phyloP scores from a whole-genome alignment of 2,888 invertebrate genomes.

The Lycia hirtaria region DNA sequence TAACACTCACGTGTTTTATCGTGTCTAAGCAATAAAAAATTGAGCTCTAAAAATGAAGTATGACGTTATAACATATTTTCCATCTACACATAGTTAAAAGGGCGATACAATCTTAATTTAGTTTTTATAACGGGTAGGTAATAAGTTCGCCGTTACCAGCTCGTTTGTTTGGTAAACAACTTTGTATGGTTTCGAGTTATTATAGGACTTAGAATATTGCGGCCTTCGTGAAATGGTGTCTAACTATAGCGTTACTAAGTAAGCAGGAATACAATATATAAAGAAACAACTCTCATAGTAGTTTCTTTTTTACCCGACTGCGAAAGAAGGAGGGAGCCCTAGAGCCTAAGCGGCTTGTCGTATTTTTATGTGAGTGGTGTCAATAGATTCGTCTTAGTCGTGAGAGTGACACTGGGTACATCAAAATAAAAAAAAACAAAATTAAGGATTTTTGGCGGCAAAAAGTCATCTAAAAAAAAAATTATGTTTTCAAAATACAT shows the following conservation, averaged over 20 bases:
- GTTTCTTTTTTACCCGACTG: too few species aligned
- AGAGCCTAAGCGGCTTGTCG: too few species aligned
- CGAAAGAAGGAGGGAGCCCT: too few species aligned
- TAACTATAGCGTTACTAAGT: neutral
- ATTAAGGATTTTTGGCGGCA: too few species aligned
- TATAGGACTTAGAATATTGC: constrained; percentile 3
- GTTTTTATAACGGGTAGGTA: constrained; percentile 22
- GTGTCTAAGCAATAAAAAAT: neutral
- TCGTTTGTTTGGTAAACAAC: constrained; percentile 21
- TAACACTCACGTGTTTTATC: too few species aligned
- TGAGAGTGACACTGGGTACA: too few species aligned
- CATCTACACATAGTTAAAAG: constrained; percentile 6
- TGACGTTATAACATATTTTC: neutral
- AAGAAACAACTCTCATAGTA: too few species aligned
- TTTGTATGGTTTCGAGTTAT: constrained; percentile 25
- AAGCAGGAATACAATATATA: neutral
- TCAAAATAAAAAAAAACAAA: too few species aligned
- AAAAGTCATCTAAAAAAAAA: too few species aligned
- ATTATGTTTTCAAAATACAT: too few species aligned
- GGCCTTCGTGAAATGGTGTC: constrained; percentile 9
- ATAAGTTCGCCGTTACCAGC: constrained; percentile 14
- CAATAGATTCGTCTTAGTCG: too few species aligned
- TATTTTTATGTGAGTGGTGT: too few species aligned
- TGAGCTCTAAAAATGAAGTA: neutral
- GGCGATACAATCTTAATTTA: constrained; percentile 21